Base-by-base conservation (phyloP, 1,140 invertebrate species). In the Drosophila prosaltans region DNA sequence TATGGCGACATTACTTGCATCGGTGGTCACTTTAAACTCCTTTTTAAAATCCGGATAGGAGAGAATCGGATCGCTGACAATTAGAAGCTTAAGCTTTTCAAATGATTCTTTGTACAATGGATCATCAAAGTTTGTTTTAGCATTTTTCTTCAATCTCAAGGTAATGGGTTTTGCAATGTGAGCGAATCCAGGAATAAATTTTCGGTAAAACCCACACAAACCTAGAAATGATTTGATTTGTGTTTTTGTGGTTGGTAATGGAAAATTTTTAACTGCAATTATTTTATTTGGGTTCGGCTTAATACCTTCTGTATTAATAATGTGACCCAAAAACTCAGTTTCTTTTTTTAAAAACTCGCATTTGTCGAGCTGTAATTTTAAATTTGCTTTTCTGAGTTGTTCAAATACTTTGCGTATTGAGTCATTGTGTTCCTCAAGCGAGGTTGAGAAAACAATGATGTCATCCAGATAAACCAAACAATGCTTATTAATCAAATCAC, bases 161-260 rank as follows among this genome's bases (percentile, higher is more conserved):
- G 48, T 51, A 9, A 51, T n/a, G 5, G 54, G 5, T 55, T 55
- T 55, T 55, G 54, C 8, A 24, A 45, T 51, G 11, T 51, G 21
- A 24, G 48, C 21, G 24, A 51, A 51, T 51, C 48, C 2, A 51
- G 48, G 48, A 26, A 51, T 55, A 55, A 55, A 55, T 7, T 30
- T 28, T 4, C 26, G 28, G 5, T 55, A 55, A 11, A 28, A 55
- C 5, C 54, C 11, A 28, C 26, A 30, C 54, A 16, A 16, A 16
- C 16, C 16, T 16, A 16, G 16, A 16, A 16, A 16, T 16, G 16
- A 16, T 16, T 16, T 16, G 16, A 16, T 16, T 16, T 16, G 16
- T 16, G 16, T 16, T 16, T 16, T 16, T 16, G 16, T 16, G 16
- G 16, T 16, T 16, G 16, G 16, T 16, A 16, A 16, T 16, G 16